Conservation (phyloP, 2,113 vertebrate genomes). For the Numida meleagris region DNA sequence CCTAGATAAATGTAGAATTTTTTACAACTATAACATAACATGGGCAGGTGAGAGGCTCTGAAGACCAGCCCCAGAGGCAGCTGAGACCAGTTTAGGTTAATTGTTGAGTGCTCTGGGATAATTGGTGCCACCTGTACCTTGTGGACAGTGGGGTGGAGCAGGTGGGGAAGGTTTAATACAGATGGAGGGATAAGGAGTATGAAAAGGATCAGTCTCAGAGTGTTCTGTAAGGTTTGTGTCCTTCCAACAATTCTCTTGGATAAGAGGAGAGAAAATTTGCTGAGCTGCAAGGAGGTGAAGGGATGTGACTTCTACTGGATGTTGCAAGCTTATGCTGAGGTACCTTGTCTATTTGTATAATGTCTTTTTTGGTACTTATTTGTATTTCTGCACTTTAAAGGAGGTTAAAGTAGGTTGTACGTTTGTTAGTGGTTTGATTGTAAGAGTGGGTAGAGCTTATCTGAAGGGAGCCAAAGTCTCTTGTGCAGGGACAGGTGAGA, state of each 20-base stretch:
- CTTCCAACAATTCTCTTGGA: fast-evolving
- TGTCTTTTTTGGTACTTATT: background rate
- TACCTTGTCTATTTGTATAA: background rate
- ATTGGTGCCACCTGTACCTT: background rate
- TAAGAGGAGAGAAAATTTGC: fast-evolving
- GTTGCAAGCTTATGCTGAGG: fast-evolving
- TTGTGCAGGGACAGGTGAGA: background rate
- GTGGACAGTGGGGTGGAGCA: background rate
- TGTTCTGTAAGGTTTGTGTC: fast-evolving
- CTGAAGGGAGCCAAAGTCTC: background rate
- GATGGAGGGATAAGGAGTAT: fast-evolving
- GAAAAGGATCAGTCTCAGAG: fast-evolving
- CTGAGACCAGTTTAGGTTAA: background rate
- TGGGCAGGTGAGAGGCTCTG: background rate
- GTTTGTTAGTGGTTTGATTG: background rate
- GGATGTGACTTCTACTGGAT: fast-evolving
- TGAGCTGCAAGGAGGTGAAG: background rate
- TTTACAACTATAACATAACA: background rate
- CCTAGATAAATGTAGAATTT: background rate
- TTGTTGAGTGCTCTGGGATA: background rate
- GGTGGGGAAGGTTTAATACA: fast-evolving
- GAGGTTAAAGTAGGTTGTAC: background rate
- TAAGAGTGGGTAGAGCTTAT: background rate
- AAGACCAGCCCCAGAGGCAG: background rate
- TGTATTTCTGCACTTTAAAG: background rate